Percentiles rank a stretch among this genome's conserved stretches.
phyloP scores from a whole-genome alignment of 2,888 invertebrate genomes.

The Ophraella communa region DNA sequence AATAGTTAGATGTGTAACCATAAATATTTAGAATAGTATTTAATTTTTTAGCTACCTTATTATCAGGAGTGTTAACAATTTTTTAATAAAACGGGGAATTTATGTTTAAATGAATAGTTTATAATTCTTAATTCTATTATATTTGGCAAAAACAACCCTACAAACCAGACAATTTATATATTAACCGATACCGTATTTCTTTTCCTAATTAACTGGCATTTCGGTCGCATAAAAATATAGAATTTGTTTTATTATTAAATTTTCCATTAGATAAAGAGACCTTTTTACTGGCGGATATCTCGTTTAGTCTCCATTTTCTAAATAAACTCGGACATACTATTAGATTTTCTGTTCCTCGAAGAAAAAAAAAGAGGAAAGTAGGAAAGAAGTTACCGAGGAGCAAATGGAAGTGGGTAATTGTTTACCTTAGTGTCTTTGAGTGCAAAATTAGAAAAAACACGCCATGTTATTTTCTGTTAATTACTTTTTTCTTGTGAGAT shows the following conservation, averaged over 20 bases:
- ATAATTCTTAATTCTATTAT: too few relatives aligned
- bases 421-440: background rate
- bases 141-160: background rate
- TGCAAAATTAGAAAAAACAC: constrained; percentile 6
- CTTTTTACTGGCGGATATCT: background rate
- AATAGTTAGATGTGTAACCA: too few relatives aligned
- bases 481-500: background rate
- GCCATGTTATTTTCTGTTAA: constrained; percentile 8
- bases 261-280: constrained; percentile 20
- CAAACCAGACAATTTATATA: background rate
- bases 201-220: background rate
- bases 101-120: too few relatives aligned
- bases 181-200: background rate
- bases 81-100: too few relatives aligned
- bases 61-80: too few relatives aligned
- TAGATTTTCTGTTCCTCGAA: constrained; percentile 25
- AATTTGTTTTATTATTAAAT: constrained; percentile 25
- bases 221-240: constrained; percentile 18
- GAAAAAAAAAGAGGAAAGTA: constrained; percentile 2
- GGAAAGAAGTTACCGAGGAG: background rate
- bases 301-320: constrained; percentile 25
- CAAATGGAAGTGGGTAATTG: constrained; percentile 14
- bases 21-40: too few relatives aligned
- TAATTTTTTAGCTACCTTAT: too few relatives aligned
- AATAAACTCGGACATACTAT: constrained; percentile 30